Percentiles rank a stretch among this genome's conserved stretches.
phyloP scores from a whole-genome alignment of 2,797 vertebrate species.

The Anniella stebbinsi region DNA sequence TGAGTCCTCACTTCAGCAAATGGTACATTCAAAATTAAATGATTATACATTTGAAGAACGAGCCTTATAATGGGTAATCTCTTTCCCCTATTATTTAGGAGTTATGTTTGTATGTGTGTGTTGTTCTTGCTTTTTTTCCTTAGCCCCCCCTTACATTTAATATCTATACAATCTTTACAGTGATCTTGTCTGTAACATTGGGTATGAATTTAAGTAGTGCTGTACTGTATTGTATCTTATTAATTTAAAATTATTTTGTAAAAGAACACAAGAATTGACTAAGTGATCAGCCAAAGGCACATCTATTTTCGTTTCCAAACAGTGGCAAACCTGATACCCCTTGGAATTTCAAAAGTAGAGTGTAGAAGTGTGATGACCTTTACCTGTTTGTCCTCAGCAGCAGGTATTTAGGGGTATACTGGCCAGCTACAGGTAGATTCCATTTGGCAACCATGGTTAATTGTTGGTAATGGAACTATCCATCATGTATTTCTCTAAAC shows the following conservation, averaged over 20 bases:
- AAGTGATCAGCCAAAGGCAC: conserved; percentile 18
- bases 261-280: no score
- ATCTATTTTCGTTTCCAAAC: not conserved
- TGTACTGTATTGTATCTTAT: no score
- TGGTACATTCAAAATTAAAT: not conserved
- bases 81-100: no score
- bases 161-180: no score
- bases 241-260: no score
- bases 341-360: not conserved
- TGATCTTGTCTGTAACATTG: no score
- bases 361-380: not conserved
- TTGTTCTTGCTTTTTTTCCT: no score
- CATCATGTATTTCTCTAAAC: not conserved
- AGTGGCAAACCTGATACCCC: not conserved
- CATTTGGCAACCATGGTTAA: not conserved
- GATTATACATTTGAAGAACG: not conserved
- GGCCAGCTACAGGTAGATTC: not conserved
- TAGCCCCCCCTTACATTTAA: no score
- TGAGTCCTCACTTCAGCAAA: not conserved
- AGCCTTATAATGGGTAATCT: no score
- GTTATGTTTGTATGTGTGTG: no score
- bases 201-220: no score
- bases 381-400: not conserved
- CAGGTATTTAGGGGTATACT: not conserved
- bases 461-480: not conserved